Percentiles rank a stretch among this genome's conserved stretches.
Conservation (phyloP, 1,140 invertebrate genomes). For the Mizuhopecten yessoensis region DNA sequence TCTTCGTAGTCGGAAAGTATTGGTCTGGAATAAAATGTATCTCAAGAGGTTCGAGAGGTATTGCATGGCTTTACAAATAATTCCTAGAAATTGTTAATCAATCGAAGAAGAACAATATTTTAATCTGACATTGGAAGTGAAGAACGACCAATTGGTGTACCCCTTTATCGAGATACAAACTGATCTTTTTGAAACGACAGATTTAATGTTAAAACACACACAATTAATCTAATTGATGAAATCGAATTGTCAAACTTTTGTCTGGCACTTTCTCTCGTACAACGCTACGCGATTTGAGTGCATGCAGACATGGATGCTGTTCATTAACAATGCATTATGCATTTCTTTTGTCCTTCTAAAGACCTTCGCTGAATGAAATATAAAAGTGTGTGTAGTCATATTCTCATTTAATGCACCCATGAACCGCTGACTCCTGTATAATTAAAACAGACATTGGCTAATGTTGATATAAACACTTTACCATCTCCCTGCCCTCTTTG, state of each 20-base stretch:
- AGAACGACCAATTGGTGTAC: no score
- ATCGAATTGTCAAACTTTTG: not conserved
- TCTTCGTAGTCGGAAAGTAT: no score
- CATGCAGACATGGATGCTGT: not conserved
- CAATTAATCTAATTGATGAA: not conserved
- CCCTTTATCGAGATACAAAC: no score
- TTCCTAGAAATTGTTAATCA: not conserved
- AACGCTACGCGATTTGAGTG: not conserved
- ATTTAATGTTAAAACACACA: no score
- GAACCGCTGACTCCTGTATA: not conserved
- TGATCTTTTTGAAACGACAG: no score
- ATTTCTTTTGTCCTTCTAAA: slow-evolving; percentile 27
- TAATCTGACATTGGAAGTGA: no score
- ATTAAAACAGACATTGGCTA: slow-evolving; percentile 17
- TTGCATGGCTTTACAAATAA: not conserved
- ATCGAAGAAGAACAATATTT: no score
- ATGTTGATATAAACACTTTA: not conserved
- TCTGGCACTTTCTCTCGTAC: not conserved
- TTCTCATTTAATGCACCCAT: slow-evolving; percentile 18
- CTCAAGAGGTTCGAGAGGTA: no score
- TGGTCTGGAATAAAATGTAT: no score
- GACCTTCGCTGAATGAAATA: slow-evolving; percentile 5
- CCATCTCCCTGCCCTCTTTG: not conserved
- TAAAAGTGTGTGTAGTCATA: not conserved
- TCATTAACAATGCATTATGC: not conserved